phyloP scores from a whole-genome alignment of 2,797 vertebrate genomes.

The Chiloscyllium punctatum region DNA sequence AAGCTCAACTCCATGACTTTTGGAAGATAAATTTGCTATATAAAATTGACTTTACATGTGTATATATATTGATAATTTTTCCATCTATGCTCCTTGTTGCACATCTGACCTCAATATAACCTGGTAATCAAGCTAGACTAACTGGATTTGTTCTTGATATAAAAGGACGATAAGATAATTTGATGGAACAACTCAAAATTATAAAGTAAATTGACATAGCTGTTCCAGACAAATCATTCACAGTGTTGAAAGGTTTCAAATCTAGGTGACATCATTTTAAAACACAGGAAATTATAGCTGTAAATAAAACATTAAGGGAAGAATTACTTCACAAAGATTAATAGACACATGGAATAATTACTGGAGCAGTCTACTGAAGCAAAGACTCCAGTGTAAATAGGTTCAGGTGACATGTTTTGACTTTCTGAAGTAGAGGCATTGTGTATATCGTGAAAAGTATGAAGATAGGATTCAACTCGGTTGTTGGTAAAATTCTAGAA shows the following conservation, averaged over 20 bases:
- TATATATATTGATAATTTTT: neutral
- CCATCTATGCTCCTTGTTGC: neutral
- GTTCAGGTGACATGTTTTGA: neutral
- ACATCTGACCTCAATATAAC: neutral
- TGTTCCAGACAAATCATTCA: neutral
- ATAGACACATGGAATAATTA: neutral
- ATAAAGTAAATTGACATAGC: neutral
- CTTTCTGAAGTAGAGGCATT: neutral
- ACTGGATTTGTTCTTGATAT: neutral
- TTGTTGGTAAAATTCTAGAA: too few species aligned
- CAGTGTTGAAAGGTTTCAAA: neutral
- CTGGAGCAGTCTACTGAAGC: neutral
- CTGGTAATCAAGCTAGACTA: neutral
- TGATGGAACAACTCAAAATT: neutral
- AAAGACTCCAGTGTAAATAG: neutral
- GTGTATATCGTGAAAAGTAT: neutral
- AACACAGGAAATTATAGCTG: conserved; percentile 44
- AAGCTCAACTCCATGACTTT: neutral
- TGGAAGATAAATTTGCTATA: neutral
- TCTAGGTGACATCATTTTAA: conserved; percentile 28
- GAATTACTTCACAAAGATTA: conserved; percentile 34
- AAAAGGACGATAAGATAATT: neutral
- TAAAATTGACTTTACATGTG: neutral
- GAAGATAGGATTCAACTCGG: neutral
- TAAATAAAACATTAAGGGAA: conserved; percentile 42